Conservation (phyloP, 2,888 invertebrate genomes). For the Acleris sparsana region DNA sequence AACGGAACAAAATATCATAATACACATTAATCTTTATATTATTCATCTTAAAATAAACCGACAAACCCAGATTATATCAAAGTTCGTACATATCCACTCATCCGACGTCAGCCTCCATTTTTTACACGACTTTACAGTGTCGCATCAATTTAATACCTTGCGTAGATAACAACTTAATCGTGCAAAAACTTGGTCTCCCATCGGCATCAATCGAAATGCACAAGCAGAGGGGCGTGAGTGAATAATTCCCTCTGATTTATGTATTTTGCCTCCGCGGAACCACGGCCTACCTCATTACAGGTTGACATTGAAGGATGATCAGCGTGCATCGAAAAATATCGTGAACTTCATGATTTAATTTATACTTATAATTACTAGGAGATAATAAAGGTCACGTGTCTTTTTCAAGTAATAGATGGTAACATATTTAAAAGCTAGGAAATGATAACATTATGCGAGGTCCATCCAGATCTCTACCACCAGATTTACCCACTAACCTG, state of each 20-base stretch:
- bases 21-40: no score
- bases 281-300: slow-evolving; percentile 71
- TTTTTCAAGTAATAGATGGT: not conserved
- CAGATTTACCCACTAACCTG: no score
- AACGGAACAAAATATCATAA: no score
- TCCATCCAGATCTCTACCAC: no score
- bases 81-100: not conserved
- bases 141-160: slow-evolving; percentile 21
- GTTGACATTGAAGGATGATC: slow-evolving; percentile 76
- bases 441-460: no score
- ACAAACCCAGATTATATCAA: not conserved
- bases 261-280: slow-evolving; percentile 59
- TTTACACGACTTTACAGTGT: slow-evolving; percentile 4
- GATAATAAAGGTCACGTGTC: not conserved
- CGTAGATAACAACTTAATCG: slow-evolving; percentile 35
- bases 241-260: slow-evolving; percentile 72
- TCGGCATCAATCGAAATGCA: slow-evolving; percentile 56
- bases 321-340: slow-evolving; percentile 64
- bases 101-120: not conserved
- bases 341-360: slow-evolving; percentile 70
- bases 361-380: slow-evolving; percentile 16
- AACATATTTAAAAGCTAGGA: no score
- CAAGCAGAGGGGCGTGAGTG: slow-evolving; percentile 66
- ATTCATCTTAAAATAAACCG: no score
- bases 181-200: slow-evolving; percentile 42